These are phyloP conservation scores for Tamandua tetradactyla DNA, from an alignment of 2,797 vertebrate genomes.

Conservation along the genomic window DNA sequence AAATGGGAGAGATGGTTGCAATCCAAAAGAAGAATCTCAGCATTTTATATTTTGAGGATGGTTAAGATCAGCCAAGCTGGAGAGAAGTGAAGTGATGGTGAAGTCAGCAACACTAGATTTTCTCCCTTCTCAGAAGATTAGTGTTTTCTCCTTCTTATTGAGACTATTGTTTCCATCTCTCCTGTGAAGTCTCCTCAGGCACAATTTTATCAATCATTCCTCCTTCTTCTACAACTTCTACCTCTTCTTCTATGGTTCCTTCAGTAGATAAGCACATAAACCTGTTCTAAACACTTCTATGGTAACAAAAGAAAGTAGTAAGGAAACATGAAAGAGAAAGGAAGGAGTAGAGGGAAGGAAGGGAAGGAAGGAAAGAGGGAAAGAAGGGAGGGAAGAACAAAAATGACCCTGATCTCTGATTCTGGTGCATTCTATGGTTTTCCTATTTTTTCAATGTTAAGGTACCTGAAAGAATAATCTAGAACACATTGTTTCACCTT, in stretches of 20 bases:
- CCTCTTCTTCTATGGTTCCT: background rate
- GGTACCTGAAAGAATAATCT: background rate
- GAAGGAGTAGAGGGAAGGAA: background rate
- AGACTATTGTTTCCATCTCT: background rate
- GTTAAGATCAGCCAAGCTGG: background rate
- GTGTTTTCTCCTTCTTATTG: background rate
- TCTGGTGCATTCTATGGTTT: background rate
- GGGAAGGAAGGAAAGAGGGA: background rate
- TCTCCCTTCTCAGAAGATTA: background rate
- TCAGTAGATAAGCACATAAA: background rate
- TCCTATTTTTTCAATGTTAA: background rate
- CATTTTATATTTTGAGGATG: background rate
- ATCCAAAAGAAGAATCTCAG: background rate
- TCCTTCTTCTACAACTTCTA: background rate
- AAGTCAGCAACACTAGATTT: too few relatives aligned
- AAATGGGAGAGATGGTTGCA: background rate
- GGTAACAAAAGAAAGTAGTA: too few relatives aligned
- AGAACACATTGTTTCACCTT: background rate
- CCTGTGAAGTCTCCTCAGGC: background rate
- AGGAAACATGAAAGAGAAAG: background rate
- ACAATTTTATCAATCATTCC: background rate
- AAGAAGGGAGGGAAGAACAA: background rate
- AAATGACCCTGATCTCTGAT: background rate
- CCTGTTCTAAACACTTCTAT: background rate
- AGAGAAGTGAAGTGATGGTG: background rate